A percentile compares a stretch with the other conserved stretches of the same genome.
Conservation (phyloP, 2,888 invertebrate species). For the Lycaena phlaeas region DNA sequence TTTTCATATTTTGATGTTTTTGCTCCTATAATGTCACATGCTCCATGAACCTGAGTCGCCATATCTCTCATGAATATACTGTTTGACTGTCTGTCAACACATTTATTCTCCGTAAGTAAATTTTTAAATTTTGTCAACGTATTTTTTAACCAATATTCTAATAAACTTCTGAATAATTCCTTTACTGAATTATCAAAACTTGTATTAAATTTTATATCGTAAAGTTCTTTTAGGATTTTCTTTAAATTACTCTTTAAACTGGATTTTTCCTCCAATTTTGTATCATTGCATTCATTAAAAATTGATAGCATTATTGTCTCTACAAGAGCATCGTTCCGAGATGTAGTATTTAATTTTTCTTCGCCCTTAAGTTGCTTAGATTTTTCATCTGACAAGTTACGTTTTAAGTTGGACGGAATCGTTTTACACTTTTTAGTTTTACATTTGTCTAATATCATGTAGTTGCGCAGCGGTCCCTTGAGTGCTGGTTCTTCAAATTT, state of each 20-base stretch:
- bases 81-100: conserved; percentile 36
- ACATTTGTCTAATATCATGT: conserved; percentile 38
- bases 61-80: conserved; percentile 38
- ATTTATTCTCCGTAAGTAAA: conserved; percentile 30
- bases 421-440: conserved; percentile 14
- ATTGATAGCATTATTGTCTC: conserved; percentile 40
- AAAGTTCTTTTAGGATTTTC: conserved; percentile 42
- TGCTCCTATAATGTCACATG: too few relatives aligned
- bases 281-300: conserved; percentile 28
- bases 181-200: conserved; percentile 38
- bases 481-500: conserved; percentile 37
- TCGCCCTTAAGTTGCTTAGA: conserved; percentile 25
- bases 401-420: conserved; percentile 11
- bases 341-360: conserved; percentile 28
- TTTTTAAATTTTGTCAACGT: conserved; percentile 29
- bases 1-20: too few relatives aligned
- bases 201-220: conserved; percentile 30
- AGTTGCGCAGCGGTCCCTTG: conserved; percentile 35
- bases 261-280: conserved; percentile 9
- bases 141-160: conserved; percentile 51
- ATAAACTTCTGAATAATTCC: conserved; percentile 40
- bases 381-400: conserved; percentile 26
- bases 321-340: conserved; percentile 39
- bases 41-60: too few relatives aligned
- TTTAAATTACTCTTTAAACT: conserved; percentile 32